Evolutionary conservation across 2,888 invertebrate species (phyloP), one percentile per base, ranked within the genome.

Genomic region (Nomada flava): DNA sequence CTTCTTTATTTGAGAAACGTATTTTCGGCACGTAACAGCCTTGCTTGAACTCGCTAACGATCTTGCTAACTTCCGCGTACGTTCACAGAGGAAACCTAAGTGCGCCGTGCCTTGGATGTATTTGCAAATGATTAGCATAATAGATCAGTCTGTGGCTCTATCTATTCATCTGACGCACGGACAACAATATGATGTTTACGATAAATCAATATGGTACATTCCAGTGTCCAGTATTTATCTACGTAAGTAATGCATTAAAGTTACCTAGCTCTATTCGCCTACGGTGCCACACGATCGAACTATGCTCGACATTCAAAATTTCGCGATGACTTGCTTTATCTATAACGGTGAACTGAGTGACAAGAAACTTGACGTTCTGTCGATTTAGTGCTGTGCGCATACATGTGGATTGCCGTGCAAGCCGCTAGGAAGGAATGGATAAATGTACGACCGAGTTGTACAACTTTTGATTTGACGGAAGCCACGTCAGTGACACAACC

Each of bases 21-120:
- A 88, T 88, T 88, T 88, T 79, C 73, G 78, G 85, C 86, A 88
- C 88, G 86, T 88, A 88, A 72, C 50, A 82, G 73, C 86, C 86
- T 88, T 79, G 88, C 78, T 82, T 57, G 53, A 86, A 81, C 85
- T 78, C 80, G 76, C 84, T 87, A 87, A 88, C 88, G 72, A 89
- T 79, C 73, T 77, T 44, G 74, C 79, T 85, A 88, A 88, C 88
- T 88, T 88, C 85, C 86, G 86, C 76, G 76, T 88, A 84, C 78
- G 76, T 88, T 90, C 88, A 50, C 89, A 94, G 94, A 92, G 90
- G 85, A 91, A 89, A 74, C 89, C 92, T 47, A 85, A 80, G 70
- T 92, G 90, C 74, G 89, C 91, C 71, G 74, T 91, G 76, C 93
- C 93, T 67, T 94, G 93, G 93, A 90, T 94, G 78, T 92, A 92